Evolutionary conservation across 2,113 vertebrate species (phyloP), one percentile per base, ranked within the genome.

Genomic region (Microtus montanus): DNA sequence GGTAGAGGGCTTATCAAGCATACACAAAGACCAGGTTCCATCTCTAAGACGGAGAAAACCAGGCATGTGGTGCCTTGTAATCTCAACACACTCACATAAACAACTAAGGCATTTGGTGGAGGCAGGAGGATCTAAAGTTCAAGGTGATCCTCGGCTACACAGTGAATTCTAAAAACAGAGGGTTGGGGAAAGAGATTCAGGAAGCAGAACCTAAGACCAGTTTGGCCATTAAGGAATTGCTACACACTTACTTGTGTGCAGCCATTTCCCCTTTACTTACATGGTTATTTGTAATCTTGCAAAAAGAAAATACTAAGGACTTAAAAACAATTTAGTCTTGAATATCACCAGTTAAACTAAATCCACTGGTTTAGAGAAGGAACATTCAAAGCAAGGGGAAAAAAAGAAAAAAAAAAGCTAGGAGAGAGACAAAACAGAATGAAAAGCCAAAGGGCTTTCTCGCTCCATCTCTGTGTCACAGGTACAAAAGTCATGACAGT

Each of bases 281-380:
- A 92, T 3, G 54, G n/a, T 20, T 93, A 49, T 77, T 61, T 79
- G 52, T 92, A 74, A 75, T 80, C 30, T 95, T 92, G 28, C 78
- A 87, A 82, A 95, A 66, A 89, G 71, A 89, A 75, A 17, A 49
- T 80, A 79, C n/a, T 70, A 87, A 92, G 38, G 15, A 17, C 49
- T 93, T 71, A 96, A 96, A 95, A 41, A 75, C 41, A 86, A 82
- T 77, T 75, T 91, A 87, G 71, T 82, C 71, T 96, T 49, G 28
- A 95, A 73, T 66, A 52, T 30, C 41, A 89, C 14, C 92, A 95
- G 14, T 68, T 94, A 89, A 35, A 87, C 35, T 87, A 77, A 95
- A 96, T 54, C 24, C 54, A 75, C 26, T 80, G 84, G 24, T 14
- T 94, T 61, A 63, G 15, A 92, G 38, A 85, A 96, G 44, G 28